Evolutionary conservation across 2,113 vertebrate species (phyloP).

Genomic region (Anseranas semipalmata): DNA sequence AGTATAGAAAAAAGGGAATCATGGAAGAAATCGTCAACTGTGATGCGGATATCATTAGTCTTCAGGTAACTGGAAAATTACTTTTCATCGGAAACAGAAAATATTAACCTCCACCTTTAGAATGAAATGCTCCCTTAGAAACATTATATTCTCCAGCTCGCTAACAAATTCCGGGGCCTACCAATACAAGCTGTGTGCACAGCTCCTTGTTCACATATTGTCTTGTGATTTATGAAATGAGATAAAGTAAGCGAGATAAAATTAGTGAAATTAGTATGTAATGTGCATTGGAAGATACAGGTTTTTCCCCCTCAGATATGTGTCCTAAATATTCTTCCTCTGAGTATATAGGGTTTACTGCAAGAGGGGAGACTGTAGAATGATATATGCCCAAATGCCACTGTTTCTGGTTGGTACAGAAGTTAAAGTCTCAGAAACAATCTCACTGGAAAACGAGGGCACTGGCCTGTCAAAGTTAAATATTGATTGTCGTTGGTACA

Average conservation of each 20-base stretch:
- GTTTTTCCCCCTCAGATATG: background rate
- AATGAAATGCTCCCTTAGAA: background rate
- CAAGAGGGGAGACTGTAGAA: background rate
- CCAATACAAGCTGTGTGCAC: background rate
- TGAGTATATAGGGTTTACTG: background rate
- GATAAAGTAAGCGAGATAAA: background rate
- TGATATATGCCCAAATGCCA: background rate
- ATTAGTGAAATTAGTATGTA: background rate
- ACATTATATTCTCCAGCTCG: rapidly evolving
- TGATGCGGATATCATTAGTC: conserved; percentile 97
- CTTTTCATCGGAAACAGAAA: background rate
- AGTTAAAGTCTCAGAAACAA: background rate
- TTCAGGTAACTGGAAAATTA: conserved; percentile 79
- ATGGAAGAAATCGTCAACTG: conserved; percentile 98
- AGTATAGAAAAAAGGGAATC: conserved; percentile 99
- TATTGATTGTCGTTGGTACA: rapidly evolving
- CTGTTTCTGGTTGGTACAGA: background rate
- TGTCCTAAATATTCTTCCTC: background rate
- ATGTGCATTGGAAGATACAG: background rate
- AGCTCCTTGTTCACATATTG: background rate
- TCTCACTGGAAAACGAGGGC: background rate
- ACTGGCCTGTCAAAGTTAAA: background rate
- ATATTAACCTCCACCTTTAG: background rate
- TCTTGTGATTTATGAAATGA: background rate
- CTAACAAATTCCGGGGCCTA: background rate